phyloP scores from a whole-genome alignment of 2,888 invertebrate species.

The Yponomeuta sedellus region DNA sequence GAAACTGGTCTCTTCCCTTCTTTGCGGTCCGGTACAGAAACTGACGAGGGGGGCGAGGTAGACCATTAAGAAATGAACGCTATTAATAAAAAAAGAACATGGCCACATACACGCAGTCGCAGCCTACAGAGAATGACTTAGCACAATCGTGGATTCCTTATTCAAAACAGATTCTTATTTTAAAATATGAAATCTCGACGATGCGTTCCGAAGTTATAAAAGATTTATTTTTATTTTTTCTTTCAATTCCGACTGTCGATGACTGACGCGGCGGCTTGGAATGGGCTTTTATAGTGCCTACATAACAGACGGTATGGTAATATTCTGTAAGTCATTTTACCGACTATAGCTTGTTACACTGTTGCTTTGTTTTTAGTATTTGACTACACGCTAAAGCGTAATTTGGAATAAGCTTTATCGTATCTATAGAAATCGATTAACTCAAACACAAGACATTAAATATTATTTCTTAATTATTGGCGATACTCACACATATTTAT shows the following conservation, averaged over 20 bases:
- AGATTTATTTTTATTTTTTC: conserved; percentile 46
- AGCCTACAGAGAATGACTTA: conserved; percentile 46
- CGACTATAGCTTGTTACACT: not conserved
- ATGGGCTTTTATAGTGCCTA: conserved; percentile 34
- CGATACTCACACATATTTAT: too few species aligned
- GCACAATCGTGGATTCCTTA: conserved; percentile 51
- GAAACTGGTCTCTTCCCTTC: not conserved
- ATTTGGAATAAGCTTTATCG: not conserved
- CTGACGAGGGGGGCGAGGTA: not conserved
- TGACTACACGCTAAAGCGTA: not conserved
- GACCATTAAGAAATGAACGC: not conserved
- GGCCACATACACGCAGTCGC: conserved; percentile 11
- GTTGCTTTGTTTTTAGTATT: not conserved
- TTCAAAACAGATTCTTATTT: conserved; percentile 62
- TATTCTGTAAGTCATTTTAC: conserved; percentile 20
- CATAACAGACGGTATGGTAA: conserved; percentile 19
- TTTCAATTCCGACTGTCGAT: conserved; percentile 40
- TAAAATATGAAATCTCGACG: conserved; percentile 65
- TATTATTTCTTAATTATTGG: too few species aligned
- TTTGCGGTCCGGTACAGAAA: not conserved
- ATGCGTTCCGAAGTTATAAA: conserved; percentile 30
- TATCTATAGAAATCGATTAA: not conserved
- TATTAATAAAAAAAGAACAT: conserved; percentile 9
- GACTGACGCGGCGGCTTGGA: conserved; percentile 50
- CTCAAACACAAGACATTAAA: not conserved